phyloP scores from a whole-genome alignment of 2,113 vertebrate species.

The Notechis scutatus region DNA sequence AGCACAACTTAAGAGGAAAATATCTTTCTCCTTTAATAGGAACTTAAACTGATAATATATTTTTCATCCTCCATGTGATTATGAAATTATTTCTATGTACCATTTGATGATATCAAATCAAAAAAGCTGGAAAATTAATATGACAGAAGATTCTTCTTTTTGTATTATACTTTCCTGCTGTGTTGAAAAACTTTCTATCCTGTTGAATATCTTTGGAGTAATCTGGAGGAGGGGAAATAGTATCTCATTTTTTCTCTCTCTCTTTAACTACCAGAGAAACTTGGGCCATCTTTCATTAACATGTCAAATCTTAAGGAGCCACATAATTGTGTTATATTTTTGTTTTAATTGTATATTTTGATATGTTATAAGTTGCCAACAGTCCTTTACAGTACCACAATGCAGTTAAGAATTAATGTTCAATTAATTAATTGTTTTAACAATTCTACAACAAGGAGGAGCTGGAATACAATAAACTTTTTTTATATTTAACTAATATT shows the following conservation, averaged over 20 bases:
- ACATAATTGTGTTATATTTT: neutral
- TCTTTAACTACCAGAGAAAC: neutral
- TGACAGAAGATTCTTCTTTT: neutral
- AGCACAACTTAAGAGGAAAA: no score
- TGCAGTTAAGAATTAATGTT: neutral
- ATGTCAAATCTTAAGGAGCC: neutral
- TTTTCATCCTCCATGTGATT: neutral
- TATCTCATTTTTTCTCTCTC: neutral
- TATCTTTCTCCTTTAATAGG: no score
- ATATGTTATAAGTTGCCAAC: neutral
- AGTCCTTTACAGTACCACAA: neutral
- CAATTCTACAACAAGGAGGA: neutral
- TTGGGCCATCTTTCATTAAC: neutral
- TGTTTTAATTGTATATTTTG: neutral
- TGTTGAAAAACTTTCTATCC: neutral
- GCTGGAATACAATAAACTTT: neutral
- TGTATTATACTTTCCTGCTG: neutral
- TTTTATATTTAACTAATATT: neutral
- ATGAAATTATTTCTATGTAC: neutral
- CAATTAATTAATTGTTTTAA: neutral
- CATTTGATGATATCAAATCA: neutral
- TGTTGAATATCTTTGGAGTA: neutral
- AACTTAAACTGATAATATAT: neutral
- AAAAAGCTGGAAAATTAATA: neutral
- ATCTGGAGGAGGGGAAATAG: neutral